These are phyloP conservation scores for Drosophila fungiperda DNA, from an alignment of 2,888 invertebrate species.

Conservation along the genomic window DNA sequence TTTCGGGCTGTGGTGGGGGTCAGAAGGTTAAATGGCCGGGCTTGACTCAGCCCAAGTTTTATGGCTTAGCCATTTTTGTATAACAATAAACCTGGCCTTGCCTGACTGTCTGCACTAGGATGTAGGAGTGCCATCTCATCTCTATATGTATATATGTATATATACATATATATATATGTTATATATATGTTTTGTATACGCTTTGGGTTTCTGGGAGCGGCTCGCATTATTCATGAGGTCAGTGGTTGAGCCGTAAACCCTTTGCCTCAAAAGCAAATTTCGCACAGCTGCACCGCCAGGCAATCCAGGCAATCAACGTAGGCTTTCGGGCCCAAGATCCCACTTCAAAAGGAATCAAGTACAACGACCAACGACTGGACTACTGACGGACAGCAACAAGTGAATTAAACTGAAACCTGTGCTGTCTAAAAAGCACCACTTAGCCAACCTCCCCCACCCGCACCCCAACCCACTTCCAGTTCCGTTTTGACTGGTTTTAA, in stretches of 20 bases:
- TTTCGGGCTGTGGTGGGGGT: constrained; percentile 3
- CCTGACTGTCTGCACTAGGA: constrained; percentile 66
- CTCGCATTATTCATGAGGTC: constrained; percentile 72
- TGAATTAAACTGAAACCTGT: constrained; percentile 48
- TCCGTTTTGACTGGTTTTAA: constrained; percentile 5
- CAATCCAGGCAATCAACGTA: constrained; percentile 34
- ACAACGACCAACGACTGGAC: constrained; percentile 33
- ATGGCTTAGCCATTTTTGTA: constrained; percentile 75
- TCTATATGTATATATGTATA: constrained; percentile 9
- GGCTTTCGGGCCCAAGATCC: constrained; percentile 18
- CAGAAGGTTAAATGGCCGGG: constrained; percentile 63
- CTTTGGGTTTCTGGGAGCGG: constrained; percentile 40
- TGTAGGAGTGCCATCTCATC: constrained; percentile 47
- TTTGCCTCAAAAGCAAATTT: constrained; percentile 25
- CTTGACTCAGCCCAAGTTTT: constrained; percentile 52
- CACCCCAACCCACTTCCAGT: background rate
- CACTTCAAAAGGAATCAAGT: constrained; percentile 51
- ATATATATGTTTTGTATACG: constrained; percentile 11
- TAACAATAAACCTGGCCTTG: constrained; percentile 64
- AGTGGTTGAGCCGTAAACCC: constrained; percentile 40
- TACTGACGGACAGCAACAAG: constrained; percentile 63
- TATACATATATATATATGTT: constrained; percentile 6
- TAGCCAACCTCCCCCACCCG: constrained; percentile 8
- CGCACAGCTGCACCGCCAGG: constrained; percentile 42
- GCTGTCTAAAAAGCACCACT: constrained; percentile 15